phyloP scores from a whole-genome alignment of 2,888 invertebrate species.

The Perizoma affinitatum region DNA sequence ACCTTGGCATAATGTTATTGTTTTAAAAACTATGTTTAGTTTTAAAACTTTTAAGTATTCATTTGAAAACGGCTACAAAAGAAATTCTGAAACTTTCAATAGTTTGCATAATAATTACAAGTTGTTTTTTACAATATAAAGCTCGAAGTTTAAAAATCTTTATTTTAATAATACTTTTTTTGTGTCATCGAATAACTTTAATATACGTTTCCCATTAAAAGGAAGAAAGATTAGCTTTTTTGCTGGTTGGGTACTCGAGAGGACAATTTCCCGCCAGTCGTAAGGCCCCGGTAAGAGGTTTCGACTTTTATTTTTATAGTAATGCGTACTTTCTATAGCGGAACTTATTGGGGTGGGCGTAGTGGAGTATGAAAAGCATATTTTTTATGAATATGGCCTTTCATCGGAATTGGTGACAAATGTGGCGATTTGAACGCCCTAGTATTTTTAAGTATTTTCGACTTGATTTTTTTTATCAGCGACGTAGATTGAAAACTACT shows the following conservation, averaged over 20 bases:
- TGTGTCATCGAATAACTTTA: too few species aligned
- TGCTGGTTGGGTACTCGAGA: slow-evolving; percentile 18
- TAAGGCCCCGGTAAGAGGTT: slow-evolving; percentile 66
- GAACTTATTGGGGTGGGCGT: slow-evolving; percentile 54
- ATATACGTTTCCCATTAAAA: slow-evolving; percentile 5
- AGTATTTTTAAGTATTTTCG: too few species aligned
- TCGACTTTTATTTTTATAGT: slow-evolving; percentile 71
- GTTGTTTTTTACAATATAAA: background rate
- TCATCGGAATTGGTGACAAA: background rate
- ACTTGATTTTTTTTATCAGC: too few species aligned
- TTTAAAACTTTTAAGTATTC: too few species aligned
- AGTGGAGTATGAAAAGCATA: slow-evolving; percentile 51
- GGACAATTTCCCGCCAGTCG: slow-evolving; percentile 50
- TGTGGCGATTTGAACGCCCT: too few species aligned
- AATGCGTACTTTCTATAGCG: slow-evolving; percentile 60
- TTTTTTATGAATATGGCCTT: slow-evolving; percentile 46
- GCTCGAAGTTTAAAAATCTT: background rate
- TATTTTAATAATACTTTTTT: slow-evolving; percentile 5
- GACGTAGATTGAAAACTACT: too few species aligned
- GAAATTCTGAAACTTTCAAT: background rate
- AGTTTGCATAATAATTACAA: too few species aligned
- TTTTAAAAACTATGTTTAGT: background rate
- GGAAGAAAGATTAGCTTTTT: slow-evolving; percentile 12
- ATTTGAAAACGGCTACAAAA: too few species aligned
- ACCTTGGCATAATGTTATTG: background rate